Evolutionary conservation across 1,140 invertebrate species (phyloP), one percentile per base, ranked within the genome.

Genomic region (Drosophila kepulauana): DNA sequence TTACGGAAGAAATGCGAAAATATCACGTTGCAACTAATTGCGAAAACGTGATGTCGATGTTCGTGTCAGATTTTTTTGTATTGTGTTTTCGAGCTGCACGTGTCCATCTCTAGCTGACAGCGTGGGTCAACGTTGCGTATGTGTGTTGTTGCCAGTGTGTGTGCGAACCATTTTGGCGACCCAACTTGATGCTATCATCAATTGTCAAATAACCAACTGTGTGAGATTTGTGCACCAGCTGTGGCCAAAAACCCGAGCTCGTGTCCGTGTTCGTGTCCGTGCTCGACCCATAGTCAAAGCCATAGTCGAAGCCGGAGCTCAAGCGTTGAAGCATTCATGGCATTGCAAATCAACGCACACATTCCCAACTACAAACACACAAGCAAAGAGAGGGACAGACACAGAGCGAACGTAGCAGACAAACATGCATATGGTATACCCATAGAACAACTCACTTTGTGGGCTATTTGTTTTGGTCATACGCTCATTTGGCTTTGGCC

Each of bases 381-480:
- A 61, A 75, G 20, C 58, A n/a, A 15, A 51, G 16, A 45, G 28
- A 54, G 28, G 54, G 43, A 46, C 20, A 59, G 38, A 20, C 38
- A 46, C 20, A 25, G 20, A 25, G 20, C 20, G 20, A 25, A 25
- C 20, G 57, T 52, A 3, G 28, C 20, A 65, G 63, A 46, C 51
- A 56, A 56, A 64, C 52, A 79, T 51, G 70, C 59, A 70, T 57
- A 41, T 78, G 71, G 65, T 43, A 56, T 69, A 62, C 65, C 57
- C 71, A 74, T 48, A 25, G 78, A 85, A 88, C 78, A 88, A 81
- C 85, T 88, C 86, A 89, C 85, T 89, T 90, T 89, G 86, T 81
- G 86, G 85, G 78, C 84, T 89, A 89, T 89, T 89, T 89, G 85
- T 90, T 90, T 90, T 89, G 86, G 86, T 81, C 81, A 89, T 89